phyloP scores from a whole-genome alignment of 2,113 vertebrate species.

The Eleginops maclovinus region DNA sequence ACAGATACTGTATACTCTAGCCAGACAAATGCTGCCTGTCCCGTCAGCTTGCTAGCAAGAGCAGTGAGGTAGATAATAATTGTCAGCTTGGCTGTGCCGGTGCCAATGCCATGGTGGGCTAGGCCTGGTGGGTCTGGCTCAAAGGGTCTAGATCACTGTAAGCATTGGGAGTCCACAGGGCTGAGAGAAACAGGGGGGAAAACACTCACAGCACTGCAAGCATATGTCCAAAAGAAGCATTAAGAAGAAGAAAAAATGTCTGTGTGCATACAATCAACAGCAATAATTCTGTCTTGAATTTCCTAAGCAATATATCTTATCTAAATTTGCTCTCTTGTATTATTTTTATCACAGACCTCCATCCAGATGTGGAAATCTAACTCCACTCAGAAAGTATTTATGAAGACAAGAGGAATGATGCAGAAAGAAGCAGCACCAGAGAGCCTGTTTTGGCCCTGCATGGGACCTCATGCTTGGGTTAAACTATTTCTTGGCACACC shows the following conservation, averaged over 20 bases:
- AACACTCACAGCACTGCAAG: background rate
- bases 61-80: slow-evolving; percentile 80
- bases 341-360: slow-evolving; percentile 25
- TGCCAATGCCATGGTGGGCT: slow-evolving; percentile 69
- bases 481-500: background rate
- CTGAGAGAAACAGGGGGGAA: slow-evolving; percentile 6
- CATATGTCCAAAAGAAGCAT: background rate
- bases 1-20: slow-evolving; percentile 35
- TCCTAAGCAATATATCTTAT: background rate
- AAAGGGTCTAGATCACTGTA: slow-evolving; percentile 39
- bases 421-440: slow-evolving; percentile 29
- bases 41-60: slow-evolving; percentile 79
- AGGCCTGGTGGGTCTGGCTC: slow-evolving; percentile 61
- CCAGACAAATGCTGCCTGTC: slow-evolving; percentile 72
- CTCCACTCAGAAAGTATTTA: background rate
- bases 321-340: background rate
- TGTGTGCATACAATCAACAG: background rate
- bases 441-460: background rate
- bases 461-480: background rate
- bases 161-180: slow-evolving; percentile 33
- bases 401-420: slow-evolving; percentile 25
- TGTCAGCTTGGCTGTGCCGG: slow-evolving; percentile 65
- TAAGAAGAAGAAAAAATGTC: background rate
- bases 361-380: slow-evolving; percentile 33
- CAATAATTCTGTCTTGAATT: background rate